Conservation (phyloP, 2,797 vertebrate species). For the Poecilia picta region DNA sequence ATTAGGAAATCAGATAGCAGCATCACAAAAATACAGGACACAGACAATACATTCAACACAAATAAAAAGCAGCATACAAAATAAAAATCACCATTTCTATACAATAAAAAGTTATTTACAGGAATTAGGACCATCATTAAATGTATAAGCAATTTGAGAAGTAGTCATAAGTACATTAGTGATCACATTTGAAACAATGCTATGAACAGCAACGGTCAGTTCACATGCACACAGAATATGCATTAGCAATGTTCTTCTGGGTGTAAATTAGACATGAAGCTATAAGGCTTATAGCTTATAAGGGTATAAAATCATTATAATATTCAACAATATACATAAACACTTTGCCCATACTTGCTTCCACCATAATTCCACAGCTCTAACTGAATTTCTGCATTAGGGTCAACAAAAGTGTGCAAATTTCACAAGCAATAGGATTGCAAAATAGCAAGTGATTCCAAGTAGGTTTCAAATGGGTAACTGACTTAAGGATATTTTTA, state of each 20-base stretch:
- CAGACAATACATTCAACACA: no score
- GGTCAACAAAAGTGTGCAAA: background rate
- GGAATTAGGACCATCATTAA: background rate
- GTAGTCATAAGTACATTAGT: background rate
- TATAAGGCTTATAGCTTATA: background rate
- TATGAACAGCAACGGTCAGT: background rate
- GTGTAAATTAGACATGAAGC: background rate
- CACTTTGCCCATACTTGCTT: background rate
- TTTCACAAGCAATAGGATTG: background rate
- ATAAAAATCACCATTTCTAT: no score
- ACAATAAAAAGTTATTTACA: background rate
- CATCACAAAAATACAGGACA: no score
- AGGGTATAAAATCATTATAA: background rate
- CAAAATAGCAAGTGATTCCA: background rate
- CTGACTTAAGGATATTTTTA: background rate
- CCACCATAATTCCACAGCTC: background rate
- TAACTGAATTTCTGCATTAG: background rate
- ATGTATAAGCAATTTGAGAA: no score
- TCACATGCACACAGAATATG: background rate
- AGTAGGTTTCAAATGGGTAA: background rate
- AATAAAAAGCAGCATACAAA: background rate
- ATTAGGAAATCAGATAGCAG: no score
- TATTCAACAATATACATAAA: background rate
- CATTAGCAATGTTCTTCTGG: background rate
- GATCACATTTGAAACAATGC: background rate